phyloP scores from a whole-genome alignment of 2,797 vertebrate genomes.

The Fistularia tabacaria region DNA sequence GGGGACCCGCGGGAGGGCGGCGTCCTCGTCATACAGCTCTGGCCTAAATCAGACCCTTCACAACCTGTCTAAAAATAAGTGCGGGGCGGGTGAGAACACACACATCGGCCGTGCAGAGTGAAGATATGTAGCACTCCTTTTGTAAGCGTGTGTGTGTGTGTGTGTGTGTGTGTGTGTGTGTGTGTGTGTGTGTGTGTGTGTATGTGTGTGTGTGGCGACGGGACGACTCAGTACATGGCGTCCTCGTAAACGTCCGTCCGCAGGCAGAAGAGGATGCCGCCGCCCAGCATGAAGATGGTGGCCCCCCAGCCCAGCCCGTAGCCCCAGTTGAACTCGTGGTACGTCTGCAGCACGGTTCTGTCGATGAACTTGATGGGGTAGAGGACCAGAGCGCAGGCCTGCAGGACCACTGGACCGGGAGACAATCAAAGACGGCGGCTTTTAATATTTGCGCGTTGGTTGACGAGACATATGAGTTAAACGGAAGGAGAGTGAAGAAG shows the following conservation, averaged over 20 bases:
- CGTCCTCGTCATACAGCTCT: constrained; percentile 45
- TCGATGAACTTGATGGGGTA: constrained; percentile 85
- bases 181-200: constrained; percentile 9
- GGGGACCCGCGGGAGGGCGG: constrained; percentile 17
- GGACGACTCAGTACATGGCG: constrained; percentile 68
- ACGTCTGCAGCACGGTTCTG: constrained; percentile 74
- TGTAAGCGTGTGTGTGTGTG: constrained; percentile 9
- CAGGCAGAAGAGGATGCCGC: constrained; percentile 82
- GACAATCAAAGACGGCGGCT: constrained; percentile 9
- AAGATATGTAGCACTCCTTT: constrained; percentile 27
- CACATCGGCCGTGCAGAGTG: constrained; percentile 10
- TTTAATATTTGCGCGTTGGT: too few species aligned
- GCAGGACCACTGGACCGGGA: constrained; percentile 73
- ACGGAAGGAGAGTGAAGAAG: too few species aligned
- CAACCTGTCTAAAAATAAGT: constrained; percentile 63
- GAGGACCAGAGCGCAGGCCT: constrained; percentile 81
- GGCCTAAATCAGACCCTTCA: constrained; percentile 53
- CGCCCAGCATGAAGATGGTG: constrained; percentile 83
- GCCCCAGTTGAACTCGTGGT: constrained; percentile 86
- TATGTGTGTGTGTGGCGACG: neutral
- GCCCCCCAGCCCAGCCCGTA: constrained; percentile 84
- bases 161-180: constrained; percentile 9
- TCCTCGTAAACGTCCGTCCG: constrained; percentile 79
- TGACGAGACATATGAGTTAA: too few species aligned
- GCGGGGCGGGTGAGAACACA: constrained; percentile 28